Percentiles rank a stretch among this genome's conserved stretches.
Evolutionary conservation across 2,888 invertebrate species (phyloP).

Genomic region (Druceiella hillmani): DNA sequence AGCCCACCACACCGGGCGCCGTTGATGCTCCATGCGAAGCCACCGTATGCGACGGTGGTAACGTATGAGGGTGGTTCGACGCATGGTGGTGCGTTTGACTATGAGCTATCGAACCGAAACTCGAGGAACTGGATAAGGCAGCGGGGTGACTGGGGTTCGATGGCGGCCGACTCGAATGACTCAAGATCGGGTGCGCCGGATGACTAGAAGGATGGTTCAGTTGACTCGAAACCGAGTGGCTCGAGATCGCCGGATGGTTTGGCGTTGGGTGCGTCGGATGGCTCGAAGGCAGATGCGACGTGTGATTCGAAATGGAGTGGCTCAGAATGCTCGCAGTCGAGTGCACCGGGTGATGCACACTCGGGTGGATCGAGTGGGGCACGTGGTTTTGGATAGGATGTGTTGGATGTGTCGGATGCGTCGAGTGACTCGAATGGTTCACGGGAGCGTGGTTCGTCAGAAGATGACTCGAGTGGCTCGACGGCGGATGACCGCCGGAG

Average conservation of each 20-base stretch:
- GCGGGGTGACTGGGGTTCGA: constrained; percentile 28
- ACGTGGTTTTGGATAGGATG: no score
- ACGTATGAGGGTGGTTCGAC: no score
- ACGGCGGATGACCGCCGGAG: constrained; percentile 22
- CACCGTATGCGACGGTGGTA: no score
- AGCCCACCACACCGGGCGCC: no score
- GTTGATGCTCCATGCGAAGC: no score
- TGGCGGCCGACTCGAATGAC: constrained; percentile 12
- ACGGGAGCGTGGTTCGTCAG: no score
- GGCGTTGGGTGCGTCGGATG: constrained; percentile 39
- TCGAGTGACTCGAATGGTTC: no score
- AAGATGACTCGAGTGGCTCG: constrained; percentile 28
- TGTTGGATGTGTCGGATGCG: no score
- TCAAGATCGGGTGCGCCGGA: constrained; percentile 5
- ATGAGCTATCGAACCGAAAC: no score
- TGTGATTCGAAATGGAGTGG: constrained; percentile 45
- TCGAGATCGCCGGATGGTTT: constrained; percentile 36
- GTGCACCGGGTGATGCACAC: constrained; percentile 24
- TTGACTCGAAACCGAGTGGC: constrained; percentile 31
- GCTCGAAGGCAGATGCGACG: constrained; percentile 43
- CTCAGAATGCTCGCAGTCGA: constrained; percentile 13
- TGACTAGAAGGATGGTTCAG: constrained; percentile 24
- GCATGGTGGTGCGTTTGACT: no score
- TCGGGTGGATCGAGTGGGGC: no score
- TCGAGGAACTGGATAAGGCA: no score